Percentiles rank a stretch among this genome's conserved stretches.
Evolutionary conservation across 37 sponge, comb jelly and placozoan species (phyloP).

Genomic region (Chondrilla cf. caribensis): DNA sequence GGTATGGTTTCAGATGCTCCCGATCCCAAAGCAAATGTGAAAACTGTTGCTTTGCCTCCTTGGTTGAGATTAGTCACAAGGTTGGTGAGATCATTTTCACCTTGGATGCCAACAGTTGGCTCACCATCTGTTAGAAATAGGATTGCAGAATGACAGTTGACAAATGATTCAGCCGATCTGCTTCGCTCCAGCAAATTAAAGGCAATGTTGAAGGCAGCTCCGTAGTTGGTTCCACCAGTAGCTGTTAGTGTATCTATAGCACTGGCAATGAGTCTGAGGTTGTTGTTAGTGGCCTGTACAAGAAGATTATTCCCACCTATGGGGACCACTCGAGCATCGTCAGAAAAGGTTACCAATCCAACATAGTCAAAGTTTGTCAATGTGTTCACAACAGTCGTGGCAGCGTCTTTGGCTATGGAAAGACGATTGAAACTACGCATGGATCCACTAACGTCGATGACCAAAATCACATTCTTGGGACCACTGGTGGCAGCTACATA

Average conservation of each 20-base stretch:
- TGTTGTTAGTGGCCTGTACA: background rate
- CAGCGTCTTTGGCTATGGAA: background rate
- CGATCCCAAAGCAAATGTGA: conserved; percentile 1
- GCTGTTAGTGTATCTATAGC: background rate
- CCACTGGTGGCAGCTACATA: conserved; percentile 35
- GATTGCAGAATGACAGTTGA: background rate
- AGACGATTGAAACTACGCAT: background rate
- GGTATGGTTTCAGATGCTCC: background rate
- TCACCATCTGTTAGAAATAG: conserved; percentile 14
- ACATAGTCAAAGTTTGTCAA: background rate
- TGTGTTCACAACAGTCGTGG: background rate
- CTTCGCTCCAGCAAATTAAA: background rate
- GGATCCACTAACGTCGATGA: conserved; percentile 16
- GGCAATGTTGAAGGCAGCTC: background rate
- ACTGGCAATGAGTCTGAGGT: background rate
- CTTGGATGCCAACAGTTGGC: background rate
- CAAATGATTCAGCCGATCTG: background rate
- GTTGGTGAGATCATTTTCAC: background rate
- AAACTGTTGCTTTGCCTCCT: background rate
- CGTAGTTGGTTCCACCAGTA: background rate
- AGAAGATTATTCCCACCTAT: background rate
- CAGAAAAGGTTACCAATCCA: background rate
- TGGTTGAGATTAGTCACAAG: background rate
- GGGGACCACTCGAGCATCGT: background rate
- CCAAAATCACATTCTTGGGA: conserved; percentile 28